These are phyloP conservation scores for Puffinus mauretanicus DNA, from an alignment of 2,113 vertebrate species.

Conservation along the genomic window DNA sequence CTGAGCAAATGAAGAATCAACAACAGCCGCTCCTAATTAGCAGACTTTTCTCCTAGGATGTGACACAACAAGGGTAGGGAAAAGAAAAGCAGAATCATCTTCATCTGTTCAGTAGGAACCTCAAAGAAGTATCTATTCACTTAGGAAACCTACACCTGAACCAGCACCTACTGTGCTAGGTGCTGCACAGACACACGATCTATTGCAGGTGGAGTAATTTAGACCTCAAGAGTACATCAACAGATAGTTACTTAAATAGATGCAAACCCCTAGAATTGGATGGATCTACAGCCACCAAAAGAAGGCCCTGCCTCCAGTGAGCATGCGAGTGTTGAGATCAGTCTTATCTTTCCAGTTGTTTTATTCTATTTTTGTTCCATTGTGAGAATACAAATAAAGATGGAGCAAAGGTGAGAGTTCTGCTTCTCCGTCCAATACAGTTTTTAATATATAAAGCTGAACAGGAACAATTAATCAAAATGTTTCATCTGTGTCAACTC, in stretches of 20 bases:
- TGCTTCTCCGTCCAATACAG: not conserved
- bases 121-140: not conserved
- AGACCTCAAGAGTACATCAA: not conserved
- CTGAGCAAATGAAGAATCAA: not conserved
- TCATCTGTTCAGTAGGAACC: not conserved
- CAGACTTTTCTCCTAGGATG: not conserved
- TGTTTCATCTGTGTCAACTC: conserved; percentile 27
- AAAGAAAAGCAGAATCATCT: not conserved
- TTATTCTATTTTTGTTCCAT: not conserved
- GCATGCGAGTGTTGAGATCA: not conserved
- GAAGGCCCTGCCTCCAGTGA: not conserved
- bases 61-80: not conserved
- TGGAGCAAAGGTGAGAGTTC: not conserved
- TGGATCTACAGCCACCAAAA: not conserved
- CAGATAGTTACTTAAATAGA: not conserved
- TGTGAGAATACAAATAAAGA: not conserved
- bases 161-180: not conserved
- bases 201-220: not conserved
- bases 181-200: not conserved
- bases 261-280: not conserved
- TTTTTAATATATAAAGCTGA: conserved; percentile 38
- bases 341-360: not conserved
- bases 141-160: not conserved
- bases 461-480: conserved; percentile 16
- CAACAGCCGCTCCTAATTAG: not conserved